Evolutionary conservation across 1,140 invertebrate species (phyloP).

Genomic region (Scaptomyza pallida): DNA sequence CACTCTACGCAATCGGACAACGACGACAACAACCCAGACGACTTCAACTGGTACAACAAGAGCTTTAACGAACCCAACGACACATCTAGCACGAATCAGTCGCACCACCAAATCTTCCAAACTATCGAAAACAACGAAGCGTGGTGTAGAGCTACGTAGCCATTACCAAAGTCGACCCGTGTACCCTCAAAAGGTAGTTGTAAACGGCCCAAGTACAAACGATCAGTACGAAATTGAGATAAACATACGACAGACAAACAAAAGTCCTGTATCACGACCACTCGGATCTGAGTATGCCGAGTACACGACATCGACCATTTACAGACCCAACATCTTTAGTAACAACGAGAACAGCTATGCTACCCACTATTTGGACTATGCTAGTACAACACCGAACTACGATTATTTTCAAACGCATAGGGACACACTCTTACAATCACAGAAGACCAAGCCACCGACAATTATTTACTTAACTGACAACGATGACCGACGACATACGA

Average conservation of each 20-base stretch:
- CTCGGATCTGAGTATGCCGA: constrained; percentile 47
- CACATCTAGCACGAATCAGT: constrained; percentile 12
- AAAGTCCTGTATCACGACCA: constrained; percentile 50
- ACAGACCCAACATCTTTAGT: constrained; percentile 52
- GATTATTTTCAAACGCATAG: constrained; percentile 46
- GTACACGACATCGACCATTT: constrained; percentile 55
- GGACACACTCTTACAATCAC: constrained; percentile 27
- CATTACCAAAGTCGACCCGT: constrained; percentile 62
- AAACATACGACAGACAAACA: constrained; percentile 82
- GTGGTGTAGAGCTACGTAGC: constrained; percentile 55
- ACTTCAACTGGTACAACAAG: background rate
- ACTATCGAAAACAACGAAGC: constrained; percentile 51
- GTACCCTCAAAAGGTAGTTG: constrained; percentile 74
- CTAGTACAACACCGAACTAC: constrained; percentile 60
- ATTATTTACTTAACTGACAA: constrained; percentile 77
- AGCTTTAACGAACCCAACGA: constrained; percentile 8
- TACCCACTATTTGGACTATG: constrained; percentile 57
- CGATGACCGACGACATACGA: constrained; percentile 62
- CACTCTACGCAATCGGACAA: constrained; percentile 23
- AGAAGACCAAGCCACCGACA: constrained; percentile 76
- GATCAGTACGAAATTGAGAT: constrained; percentile 83
- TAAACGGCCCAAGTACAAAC: constrained; percentile 63
- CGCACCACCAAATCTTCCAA: constrained; percentile 56
- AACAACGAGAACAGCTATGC: constrained; percentile 58
- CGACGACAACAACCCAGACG: background rate